Conservation (phyloP, 2,888 invertebrate genomes). For the Tridacna crocea region DNA sequence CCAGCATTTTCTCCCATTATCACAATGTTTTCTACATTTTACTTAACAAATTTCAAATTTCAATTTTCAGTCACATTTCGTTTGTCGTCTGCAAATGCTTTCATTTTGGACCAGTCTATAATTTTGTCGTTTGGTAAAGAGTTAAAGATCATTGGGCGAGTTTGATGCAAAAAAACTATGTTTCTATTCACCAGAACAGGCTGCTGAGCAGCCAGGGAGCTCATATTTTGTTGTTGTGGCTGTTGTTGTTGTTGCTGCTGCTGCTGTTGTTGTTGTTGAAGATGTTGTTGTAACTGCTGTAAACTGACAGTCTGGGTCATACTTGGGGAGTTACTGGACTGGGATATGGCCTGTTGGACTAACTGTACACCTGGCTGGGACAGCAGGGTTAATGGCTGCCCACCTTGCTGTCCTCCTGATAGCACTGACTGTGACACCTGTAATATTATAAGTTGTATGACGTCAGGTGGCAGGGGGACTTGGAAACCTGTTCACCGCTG, state of each 20-base stretch:
- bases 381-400: slow-evolving; percentile 67
- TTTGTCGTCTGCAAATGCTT: too few relatives aligned
- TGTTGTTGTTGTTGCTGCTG: slow-evolving; percentile 53
- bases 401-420: slow-evolving; percentile 46
- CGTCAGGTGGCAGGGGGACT: too few relatives aligned
- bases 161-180: neutral
- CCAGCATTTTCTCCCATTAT: too few relatives aligned
- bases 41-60: too few relatives aligned
- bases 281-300: slow-evolving; percentile 62
- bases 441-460: neutral
- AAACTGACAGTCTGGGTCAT: slow-evolving; percentile 63
- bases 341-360: slow-evolving; percentile 61
- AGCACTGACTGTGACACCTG: slow-evolving; percentile 38
- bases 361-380: slow-evolving; percentile 69
- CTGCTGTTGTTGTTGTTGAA: slow-evolving; percentile 55
- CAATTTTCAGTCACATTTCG: too few relatives aligned
- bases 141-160: too few relatives aligned
- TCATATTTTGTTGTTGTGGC: slow-evolving; percentile 48
- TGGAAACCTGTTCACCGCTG: too few relatives aligned
- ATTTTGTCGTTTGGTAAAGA: too few relatives aligned
- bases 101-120: too few relatives aligned
- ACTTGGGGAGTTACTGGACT: slow-evolving; percentile 54
- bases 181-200: slow-evolving; percentile 54
- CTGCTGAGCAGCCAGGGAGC: slow-evolving; percentile 54
- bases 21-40: too few relatives aligned